Percentiles rank a stretch among this genome's conserved stretches.
Conservation (phyloP, 2,888 invertebrate genomes). For the Epinotia bilunana region DNA sequence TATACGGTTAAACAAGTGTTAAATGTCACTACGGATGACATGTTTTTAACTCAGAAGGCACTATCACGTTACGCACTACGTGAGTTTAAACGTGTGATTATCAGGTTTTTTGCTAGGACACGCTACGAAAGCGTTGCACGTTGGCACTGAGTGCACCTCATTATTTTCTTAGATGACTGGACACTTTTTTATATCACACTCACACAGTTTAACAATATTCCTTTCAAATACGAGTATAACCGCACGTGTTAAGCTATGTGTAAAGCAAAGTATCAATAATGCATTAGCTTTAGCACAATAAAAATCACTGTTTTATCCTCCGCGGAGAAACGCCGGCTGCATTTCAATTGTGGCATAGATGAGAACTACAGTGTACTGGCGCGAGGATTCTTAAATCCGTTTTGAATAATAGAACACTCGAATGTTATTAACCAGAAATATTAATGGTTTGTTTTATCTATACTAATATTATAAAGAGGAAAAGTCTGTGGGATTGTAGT, state of each 20-base stretch:
- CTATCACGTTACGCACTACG: too few relatives aligned
- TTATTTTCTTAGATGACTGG: too few relatives aligned
- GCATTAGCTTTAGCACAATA: slow-evolving; percentile 37
- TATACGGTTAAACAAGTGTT: too few relatives aligned
- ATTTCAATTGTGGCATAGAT: slow-evolving; percentile 30
- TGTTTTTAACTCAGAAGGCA: too few relatives aligned
- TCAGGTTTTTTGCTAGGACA: too few relatives aligned
- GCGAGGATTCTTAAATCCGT: slow-evolving; percentile 22
- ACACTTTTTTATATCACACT: too few relatives aligned
- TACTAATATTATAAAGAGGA: too few relatives aligned
- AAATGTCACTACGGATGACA: too few relatives aligned
- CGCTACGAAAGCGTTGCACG: too few relatives aligned
- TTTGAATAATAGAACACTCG: slow-evolving; percentile 19
- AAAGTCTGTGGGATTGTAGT: too few relatives aligned
- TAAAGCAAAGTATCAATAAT: slow-evolving; percentile 35
- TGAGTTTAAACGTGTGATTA: too few relatives aligned
- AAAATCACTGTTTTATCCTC: slow-evolving; percentile 42
- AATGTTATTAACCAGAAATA: neutral
- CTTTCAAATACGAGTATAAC: neutral
- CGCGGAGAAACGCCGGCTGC: slow-evolving; percentile 17
- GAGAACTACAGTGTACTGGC: neutral
- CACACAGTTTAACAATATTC: neutral
- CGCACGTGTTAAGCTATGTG: neutral
- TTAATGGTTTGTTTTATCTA: neutral
- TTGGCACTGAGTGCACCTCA: too few relatives aligned